Evolutionary conservation across 1,140 invertebrate species (phyloP), one percentile per base, ranked within the genome.

Genomic region (Diprion similis): DNA sequence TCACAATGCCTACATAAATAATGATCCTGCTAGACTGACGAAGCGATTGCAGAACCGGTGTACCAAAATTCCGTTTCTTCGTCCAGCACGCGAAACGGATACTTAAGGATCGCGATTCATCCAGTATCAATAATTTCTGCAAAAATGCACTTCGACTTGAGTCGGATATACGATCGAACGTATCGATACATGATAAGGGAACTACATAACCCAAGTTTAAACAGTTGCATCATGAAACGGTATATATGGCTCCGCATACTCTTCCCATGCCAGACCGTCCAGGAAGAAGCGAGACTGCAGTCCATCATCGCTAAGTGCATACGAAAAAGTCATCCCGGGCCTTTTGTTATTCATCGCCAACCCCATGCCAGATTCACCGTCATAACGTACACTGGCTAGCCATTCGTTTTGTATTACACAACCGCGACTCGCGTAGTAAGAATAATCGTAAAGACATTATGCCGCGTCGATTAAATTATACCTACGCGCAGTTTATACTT

Each of bases 401-500:
- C 51, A 9, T 59, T 59, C 51, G n/a, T 59, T 59, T 59, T 17
- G n/a, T 15, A 59, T 59, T 59, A 59, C 51, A 17, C 51, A 59
- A 59, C n/a, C 51, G 11, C 11, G n/a, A 13, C 11, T 59, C n/a
- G n/a, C n/a, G 51, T 15, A 13, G 51, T 59, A 59, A 17, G 51
- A 59, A 59, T 59, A 59, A 59, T 59, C 51, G 51, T 59, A 8
- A 17, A 6, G 51, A 59, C n/a, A 17, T 17, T 15, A 59, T 59
- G n/a, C 51, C n/a, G n/a, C 51, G 51, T 59, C 51, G 51, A 10
- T 59, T 59, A 59, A n/a, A n/a, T n/a, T n/a, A n/a, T n/a, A n/a
- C n/a, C n/a, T 59, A 59, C 51, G 24, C 51, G 11, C n/a, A 13
- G 51, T 15, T 17, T 15, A 59, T 59, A 59, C 11, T 59, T 11